These are phyloP conservation scores for Origma solitaria DNA, from an alignment of 2,113 vertebrate genomes.

Conservation along the genomic window DNA sequence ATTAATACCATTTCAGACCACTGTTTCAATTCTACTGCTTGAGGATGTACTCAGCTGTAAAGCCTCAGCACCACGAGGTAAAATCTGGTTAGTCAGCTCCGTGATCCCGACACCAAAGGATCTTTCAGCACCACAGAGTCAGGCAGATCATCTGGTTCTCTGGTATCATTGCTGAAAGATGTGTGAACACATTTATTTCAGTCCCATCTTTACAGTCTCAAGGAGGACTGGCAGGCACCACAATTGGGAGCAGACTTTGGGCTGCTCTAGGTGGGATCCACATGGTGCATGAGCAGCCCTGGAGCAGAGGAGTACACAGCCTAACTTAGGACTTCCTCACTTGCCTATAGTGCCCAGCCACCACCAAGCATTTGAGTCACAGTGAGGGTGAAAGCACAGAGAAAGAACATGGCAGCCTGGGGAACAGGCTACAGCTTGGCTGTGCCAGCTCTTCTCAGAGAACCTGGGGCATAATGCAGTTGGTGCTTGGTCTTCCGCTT, in stretches of 20 bases:
- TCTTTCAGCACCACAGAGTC: background rate
- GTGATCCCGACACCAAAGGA: fast-evolving
- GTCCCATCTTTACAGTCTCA: background rate
- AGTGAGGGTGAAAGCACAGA: background rate
- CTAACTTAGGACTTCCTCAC: background rate
- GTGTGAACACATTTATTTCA: background rate
- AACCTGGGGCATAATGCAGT: background rate
- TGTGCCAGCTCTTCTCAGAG: background rate
- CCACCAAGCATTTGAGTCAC: background rate
- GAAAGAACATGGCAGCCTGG: background rate
- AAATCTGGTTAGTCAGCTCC: background rate
- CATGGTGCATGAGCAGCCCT: fast-evolving
- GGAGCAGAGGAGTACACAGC: background rate
- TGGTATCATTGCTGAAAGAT: background rate
- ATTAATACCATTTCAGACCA: background rate
- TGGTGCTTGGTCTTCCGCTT: background rate
- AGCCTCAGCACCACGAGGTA: background rate
- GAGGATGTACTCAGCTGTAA: background rate
- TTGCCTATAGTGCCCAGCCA: background rate
- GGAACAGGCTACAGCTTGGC: background rate
- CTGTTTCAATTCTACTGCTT: background rate
- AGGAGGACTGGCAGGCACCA: background rate
- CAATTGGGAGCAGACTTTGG: background rate
- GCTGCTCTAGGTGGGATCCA: background rate
- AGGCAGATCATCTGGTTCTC: background rate